Base-by-base conservation (phyloP, 2,113 vertebrate genomes). In the Capra hircus region DNA sequence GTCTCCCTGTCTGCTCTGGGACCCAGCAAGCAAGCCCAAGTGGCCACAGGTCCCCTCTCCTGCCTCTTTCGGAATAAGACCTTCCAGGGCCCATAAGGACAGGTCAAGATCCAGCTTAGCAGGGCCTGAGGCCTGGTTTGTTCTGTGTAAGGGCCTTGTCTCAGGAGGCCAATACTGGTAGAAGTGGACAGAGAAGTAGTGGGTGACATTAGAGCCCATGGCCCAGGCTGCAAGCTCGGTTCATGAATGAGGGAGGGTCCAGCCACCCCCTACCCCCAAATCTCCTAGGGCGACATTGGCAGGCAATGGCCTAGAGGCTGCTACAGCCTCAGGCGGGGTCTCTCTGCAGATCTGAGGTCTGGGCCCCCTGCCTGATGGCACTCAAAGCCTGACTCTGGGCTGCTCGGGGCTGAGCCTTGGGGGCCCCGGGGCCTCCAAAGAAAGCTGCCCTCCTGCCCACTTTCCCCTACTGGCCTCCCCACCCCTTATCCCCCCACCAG, bases 191-290 rank as follows among this genome's bases (percentile, higher is more conserved):
- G 14, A 3, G 0, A 6, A 48, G 55, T 23, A 5, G 12, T 1
- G 9, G 21, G 30, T 5, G 40, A 11, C 19, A 0, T 0, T 36
- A 25, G 1, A 19, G 16, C 0, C 6, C 19, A 19, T 3, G 3
- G 30, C 17, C 67, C 8, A 5, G 45, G 48, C 78, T 36, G 15
- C 5, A 12, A n/a, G 21, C 13, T 15, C 0, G 0, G 30, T 19
- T 62, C 55, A 40, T 0, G 19, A 59, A 16, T 0, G 1, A 19
- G 13, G 53, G 19, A 7, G n/a, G 36, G 48, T 7, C 43, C 23
- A 6, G 40, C 6, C 28, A 33, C 33, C 19, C 1, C 19, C 30
- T 4, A n/a, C 12, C 21, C 2, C 1, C 2, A n/a, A 3, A 6
- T 45, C 43, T 19, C 62, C 33, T 30, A 6, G 88, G 78, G 9